phyloP scores from a whole-genome alignment of 2,113 vertebrate genomes.

The Cynoglossus semilaevis region DNA sequence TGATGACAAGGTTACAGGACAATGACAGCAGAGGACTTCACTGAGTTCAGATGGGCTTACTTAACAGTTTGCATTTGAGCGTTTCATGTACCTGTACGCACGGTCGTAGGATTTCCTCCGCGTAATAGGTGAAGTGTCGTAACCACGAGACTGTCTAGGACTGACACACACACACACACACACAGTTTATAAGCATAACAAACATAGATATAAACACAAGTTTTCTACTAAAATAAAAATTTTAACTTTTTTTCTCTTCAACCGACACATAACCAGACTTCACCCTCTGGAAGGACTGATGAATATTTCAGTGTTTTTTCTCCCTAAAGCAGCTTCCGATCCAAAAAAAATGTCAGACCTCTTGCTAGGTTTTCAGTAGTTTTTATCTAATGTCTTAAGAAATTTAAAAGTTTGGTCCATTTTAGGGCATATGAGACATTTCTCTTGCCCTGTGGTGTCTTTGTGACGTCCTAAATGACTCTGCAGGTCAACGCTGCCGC shows the following conservation, averaged over 20 bases:
- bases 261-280: slow-evolving; percentile 13
- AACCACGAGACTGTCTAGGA: slow-evolving; percentile 89
- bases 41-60: too few relatives aligned
- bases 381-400: neutral
- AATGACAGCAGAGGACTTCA: too few relatives aligned
- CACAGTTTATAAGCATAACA: slow-evolving; percentile 47
- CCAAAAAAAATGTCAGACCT: slow-evolving; percentile 4
- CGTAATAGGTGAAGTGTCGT: slow-evolving; percentile 88
- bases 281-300: slow-evolving; percentile 4
- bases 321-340: slow-evolving; percentile 13
- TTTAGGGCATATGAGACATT: too few relatives aligned
- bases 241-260: slow-evolving; percentile 22
- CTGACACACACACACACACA: slow-evolving; percentile 67
- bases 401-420: too few relatives aligned
- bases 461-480: too few relatives aligned
- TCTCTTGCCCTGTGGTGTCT: too few relatives aligned
- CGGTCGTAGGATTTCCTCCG: slow-evolving; percentile 94
- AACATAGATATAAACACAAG: slow-evolving; percentile 11
- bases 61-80: neutral
- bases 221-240: neutral
- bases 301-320: slow-evolving; percentile 14
- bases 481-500: too few relatives aligned
- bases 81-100: slow-evolving; percentile 83
- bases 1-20: too few relatives aligned
- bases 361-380: neutral